Evolutionary conservation across 2,888 invertebrate genomes (phyloP), one percentile per base, ranked within the genome.

Genomic region (Limnephilus rhombicus): DNA sequence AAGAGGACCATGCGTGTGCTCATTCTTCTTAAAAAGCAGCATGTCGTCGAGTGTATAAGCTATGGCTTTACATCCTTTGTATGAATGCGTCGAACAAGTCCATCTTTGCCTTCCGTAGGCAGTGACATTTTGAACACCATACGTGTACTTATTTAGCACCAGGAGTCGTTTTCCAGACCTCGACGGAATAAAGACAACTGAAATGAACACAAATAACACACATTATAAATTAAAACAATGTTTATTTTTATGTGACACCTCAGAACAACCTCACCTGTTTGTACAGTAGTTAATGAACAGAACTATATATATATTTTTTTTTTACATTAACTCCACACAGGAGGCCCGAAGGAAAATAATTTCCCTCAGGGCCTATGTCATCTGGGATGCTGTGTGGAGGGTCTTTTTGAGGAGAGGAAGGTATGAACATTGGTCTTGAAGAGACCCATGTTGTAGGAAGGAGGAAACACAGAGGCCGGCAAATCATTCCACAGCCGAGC

Each of bases 31-130:
- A 11, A 15, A 68, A 9, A 68, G 24, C 68, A 68, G 68, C 9
- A n/a, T 9, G n/a, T 68, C 24, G 9, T 68, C 24, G 11, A 24
- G 18, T 13, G 91, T 81, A 34, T 91, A 81, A 2, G 81, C 29
- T 18, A 85, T 81, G 9, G 87, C 87, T 37, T 81, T 91, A 87
- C 91, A 91, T 13, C 91, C 91, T 37, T 85, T 90, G 13, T 31
- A 31, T 5, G 9, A 18, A 15, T 80, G 31, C 12, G 89, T 68
- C 41, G 95, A 95, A 91, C 95, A 95, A 93, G 95, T 95, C 95
- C 95, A 95, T 3, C 95, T 95, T 5, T 94, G 94, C 37, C 24
- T 31, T 24, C 89, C 89, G 18, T 41, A 12, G n/a, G 80, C 9
- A 24, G 24, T 68, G 24, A 68, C 24, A 9, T 24, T 68, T 24